Conservation (phyloP, 2,113 vertebrate species). For the Tetraodon nigroviridis region DNA sequence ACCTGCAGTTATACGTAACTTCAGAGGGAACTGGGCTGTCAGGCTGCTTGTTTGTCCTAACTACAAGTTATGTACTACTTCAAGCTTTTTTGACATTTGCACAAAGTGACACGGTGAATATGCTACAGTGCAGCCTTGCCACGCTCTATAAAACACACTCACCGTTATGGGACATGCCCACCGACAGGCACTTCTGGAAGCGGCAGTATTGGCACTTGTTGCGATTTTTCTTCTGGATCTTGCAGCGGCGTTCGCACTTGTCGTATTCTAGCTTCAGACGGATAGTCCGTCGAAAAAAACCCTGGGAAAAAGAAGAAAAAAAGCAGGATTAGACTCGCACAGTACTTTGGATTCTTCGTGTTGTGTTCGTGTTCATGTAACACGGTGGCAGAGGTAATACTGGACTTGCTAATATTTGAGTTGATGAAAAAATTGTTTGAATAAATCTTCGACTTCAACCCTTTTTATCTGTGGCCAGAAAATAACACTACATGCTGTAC, state of each 20-base stretch:
- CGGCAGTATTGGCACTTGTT: constrained; percentile 99
- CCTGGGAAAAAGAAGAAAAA: constrained; percentile 61
- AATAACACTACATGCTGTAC: background rate
- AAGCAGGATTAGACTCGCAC: background rate
- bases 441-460: background rate
- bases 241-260: constrained; percentile 89
- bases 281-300: constrained; percentile 92
- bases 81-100: constrained; percentile 7
- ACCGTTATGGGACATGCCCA: constrained; percentile 99
- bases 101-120: constrained; percentile 11
- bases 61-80: constrained; percentile 13
- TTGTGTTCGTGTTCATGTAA: too few relatives aligned
- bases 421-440: background rate
- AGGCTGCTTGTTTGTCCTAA: constrained; percentile 14
- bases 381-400: background rate
- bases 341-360: background rate
- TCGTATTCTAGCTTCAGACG: constrained; percentile 92
- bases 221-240: constrained; percentile 98
- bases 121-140: background rate
- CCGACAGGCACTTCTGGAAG: constrained; percentile 97
- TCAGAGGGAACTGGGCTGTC: constrained; percentile 1
- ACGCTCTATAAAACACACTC: constrained; percentile 53
- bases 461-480: background rate
- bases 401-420: background rate
- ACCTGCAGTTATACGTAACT: background rate